These are phyloP conservation scores for Thripadectes ignobilis DNA, from an alignment of 2,797 vertebrate genomes.

Conservation along the genomic window DNA sequence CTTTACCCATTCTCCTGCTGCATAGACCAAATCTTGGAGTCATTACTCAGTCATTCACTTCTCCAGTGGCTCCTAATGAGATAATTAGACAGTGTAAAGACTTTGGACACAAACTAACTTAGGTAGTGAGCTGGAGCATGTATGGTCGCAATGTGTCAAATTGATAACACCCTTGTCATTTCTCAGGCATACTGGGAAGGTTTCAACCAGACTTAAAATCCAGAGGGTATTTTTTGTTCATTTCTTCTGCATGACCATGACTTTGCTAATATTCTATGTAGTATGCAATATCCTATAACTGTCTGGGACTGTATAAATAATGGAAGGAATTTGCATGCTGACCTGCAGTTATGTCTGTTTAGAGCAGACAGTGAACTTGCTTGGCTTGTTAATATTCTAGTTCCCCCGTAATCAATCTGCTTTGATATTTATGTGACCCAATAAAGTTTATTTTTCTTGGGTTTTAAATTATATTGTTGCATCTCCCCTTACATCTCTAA, in stretches of 20 bases:
- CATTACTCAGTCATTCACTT: neutral
- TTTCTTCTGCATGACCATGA: neutral
- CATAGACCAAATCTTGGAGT: neutral
- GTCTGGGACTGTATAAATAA: slow-evolving; percentile 48
- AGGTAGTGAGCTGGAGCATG: neutral
- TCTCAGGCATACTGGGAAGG: neutral
- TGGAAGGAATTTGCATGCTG: slow-evolving; percentile 42
- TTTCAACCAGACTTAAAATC: neutral
- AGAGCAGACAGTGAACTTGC: slow-evolving; percentile 20
- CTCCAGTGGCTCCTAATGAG: neutral
- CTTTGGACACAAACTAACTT: neutral
- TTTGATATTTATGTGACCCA: slow-evolving; percentile 62
- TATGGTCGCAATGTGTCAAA: neutral
- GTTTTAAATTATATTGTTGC: slow-evolving; percentile 32
- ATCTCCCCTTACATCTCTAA: neutral
- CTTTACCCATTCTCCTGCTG: neutral
- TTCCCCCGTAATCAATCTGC: slow-evolving; percentile 55
- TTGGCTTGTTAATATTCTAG: slow-evolving; percentile 64
- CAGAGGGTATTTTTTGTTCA: neutral
- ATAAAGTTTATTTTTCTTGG: slow-evolving; percentile 46
- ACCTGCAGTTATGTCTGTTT: slow-evolving; percentile 38
- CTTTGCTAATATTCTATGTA: slow-evolving; percentile 12
- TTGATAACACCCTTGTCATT: neutral
- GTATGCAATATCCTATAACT: neutral
- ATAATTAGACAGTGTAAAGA: neutral